These are phyloP conservation scores for Drosophila repletoides DNA, from an alignment of 1,140 invertebrate genomes.

Conservation along the genomic window DNA sequence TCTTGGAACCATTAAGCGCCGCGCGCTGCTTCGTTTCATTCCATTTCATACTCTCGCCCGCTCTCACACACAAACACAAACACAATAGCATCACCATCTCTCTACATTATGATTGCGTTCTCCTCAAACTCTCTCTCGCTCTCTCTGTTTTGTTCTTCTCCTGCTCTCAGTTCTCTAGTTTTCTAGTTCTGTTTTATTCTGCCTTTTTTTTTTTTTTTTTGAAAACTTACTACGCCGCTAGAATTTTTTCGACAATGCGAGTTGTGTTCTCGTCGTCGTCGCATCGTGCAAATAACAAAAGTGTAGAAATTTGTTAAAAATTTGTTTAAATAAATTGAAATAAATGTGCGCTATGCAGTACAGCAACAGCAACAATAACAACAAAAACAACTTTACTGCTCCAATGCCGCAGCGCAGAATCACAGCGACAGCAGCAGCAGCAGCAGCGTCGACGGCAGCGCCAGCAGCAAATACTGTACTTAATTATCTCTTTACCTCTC, in stretches of 20 bases:
- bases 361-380: slow-evolving; percentile 8
- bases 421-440: background rate
- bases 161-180: background rate
- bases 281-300: slow-evolving; percentile 36
- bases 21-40: background rate
- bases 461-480: slow-evolving; percentile 27
- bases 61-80: background rate
- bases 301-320: slow-evolving; percentile 13
- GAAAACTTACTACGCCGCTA: slow-evolving; percentile 70
- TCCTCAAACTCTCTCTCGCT: background rate
- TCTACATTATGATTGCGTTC: no score
- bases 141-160: slow-evolving; percentile 18
- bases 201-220: slow-evolving; percentile 17
- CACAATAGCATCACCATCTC: slow-evolving; percentile 5
- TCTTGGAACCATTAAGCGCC: slow-evolving; percentile 36
- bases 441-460: background rate
- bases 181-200: background rate
- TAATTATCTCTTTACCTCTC: slow-evolving; percentile 17
- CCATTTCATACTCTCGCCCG: background rate
- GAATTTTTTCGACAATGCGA: slow-evolving; percentile 73
- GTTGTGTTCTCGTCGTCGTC: slow-evolving; percentile 62
- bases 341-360: slow-evolving; percentile 34
- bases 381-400: background rate
- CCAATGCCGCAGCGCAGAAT: slow-evolving; percentile 4
- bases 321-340: no score